Percentiles rank a stretch among this genome's conserved stretches.
phyloP scores from a whole-genome alignment of 1,140 invertebrate species.

The Bombus huntii region DNA sequence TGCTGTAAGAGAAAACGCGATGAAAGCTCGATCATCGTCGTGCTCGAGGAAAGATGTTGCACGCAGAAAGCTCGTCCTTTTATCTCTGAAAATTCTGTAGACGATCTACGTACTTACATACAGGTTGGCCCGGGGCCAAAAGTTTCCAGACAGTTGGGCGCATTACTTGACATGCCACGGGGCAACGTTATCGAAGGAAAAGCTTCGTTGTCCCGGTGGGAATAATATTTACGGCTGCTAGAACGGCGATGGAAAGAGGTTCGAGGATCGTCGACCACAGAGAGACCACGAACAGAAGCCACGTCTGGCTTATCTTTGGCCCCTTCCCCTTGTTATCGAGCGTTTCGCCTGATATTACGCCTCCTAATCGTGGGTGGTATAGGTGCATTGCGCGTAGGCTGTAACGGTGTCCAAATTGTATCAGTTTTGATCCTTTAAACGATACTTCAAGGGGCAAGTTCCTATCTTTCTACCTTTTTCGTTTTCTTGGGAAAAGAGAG shows the following conservation, averaged over 20 bases:
- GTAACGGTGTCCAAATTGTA: neutral
- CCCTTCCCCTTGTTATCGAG: slow-evolving; percentile 14
- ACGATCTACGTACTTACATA: neutral
- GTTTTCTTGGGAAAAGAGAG: too few species aligned
- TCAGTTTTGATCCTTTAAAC: neutral
- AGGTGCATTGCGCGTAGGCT: neutral
- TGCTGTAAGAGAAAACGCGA: neutral
- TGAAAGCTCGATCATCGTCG: slow-evolving; percentile 40
- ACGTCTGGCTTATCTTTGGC: slow-evolving; percentile 26
- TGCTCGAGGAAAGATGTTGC: slow-evolving; percentile 14
- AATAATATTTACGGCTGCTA: slow-evolving; percentile 67
- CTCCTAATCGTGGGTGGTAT: neutral
- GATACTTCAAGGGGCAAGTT: neutral
- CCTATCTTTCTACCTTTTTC: neutral
- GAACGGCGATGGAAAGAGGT: slow-evolving; percentile 36
- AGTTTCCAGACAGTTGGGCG: slow-evolving; percentile 74
- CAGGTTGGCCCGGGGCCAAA: slow-evolving; percentile 64
- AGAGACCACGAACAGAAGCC: slow-evolving; percentile 55
- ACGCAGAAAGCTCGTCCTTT: slow-evolving; percentile 33
- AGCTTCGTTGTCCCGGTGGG: slow-evolving; percentile 31
- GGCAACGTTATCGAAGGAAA: slow-evolving; percentile 57
- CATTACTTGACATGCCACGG: slow-evolving; percentile 57
- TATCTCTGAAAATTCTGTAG: neutral
- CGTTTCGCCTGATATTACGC: neutral
- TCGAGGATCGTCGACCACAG: slow-evolving; percentile 34